Base-by-base conservation (phyloP, 2,888 invertebrate species). In the Hirudinaria manillensis region DNA sequence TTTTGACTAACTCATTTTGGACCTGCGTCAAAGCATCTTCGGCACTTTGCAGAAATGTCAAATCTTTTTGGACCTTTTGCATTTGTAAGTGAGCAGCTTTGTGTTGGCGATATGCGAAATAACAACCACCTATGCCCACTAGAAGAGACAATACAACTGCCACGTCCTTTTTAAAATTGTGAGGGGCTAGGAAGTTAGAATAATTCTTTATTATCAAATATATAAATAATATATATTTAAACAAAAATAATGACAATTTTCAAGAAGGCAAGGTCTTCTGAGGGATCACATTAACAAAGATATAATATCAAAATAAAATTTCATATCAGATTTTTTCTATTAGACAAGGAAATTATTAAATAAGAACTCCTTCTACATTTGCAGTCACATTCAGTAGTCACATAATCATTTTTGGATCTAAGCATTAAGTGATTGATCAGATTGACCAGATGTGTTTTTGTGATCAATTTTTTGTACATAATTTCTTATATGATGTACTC, bases 61-160 rank as follows among this genome's bases (percentile, higher is more conserved):
- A 79, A 75, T 84, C 84, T 68, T 91, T 90, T 84, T 94, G 91
- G 94, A 99, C 95, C 77, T 93, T 90, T 78, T 82, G 79, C 71
- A 98, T 88, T 84, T 97, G 92, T 78, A 89, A 88, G 81, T 93
- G 91, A 55, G 93, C 93, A 82, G 90, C 91, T 82, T 93, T 92
- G 83, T 94, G 93, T 80, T 95, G 94, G 76, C 92, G 90, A 85
- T 93, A 90, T 38, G 93, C 94, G 85, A 93, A 93, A 93, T 93
- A 95, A 81, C 92, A 91, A 74, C 93, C 94, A 75, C 92, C 90
- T 75, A 93, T 89, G 13, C 94, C 94, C 80, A 93, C 90, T 79
- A 94, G 87, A 74, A 95, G 87, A 76, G 94, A 87, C 3, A 91
- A 90, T 53, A 93, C 91, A 81, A 97, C 88, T 78, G 93, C 89